These are phyloP conservation scores for Drosophila lacteicornis DNA, from an alignment of 1,140 invertebrate species.

Conservation along the genomic window DNA sequence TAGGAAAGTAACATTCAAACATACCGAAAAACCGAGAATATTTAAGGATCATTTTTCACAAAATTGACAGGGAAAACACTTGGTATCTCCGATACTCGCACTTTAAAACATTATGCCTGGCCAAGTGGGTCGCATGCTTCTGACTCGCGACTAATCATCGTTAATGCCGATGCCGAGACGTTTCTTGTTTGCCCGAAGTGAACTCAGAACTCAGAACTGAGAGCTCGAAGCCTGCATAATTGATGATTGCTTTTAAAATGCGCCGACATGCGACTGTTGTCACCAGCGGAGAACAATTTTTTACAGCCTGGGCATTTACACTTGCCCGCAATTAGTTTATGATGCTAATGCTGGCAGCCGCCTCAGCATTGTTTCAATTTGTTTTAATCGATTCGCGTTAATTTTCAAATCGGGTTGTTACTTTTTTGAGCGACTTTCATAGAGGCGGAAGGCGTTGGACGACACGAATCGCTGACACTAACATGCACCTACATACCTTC, in stretches of 20 bases:
- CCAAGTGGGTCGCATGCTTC: slow-evolving; percentile 41
- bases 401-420: slow-evolving; percentile 54
- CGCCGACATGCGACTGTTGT: slow-evolving; percentile 72
- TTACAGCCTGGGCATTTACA: slow-evolving; percentile 74
- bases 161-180: slow-evolving; percentile 42
- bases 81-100: slow-evolving; percentile 14
- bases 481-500: slow-evolving; percentile 36
- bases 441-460: slow-evolving; percentile 21
- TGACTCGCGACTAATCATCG: slow-evolving; percentile 44
- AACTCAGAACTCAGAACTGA: slow-evolving; percentile 14
- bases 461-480: slow-evolving; percentile 38
- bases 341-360: slow-evolving; percentile 45
- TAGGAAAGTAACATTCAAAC: background rate
- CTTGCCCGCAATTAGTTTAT: slow-evolving; percentile 80
- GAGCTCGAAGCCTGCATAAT: slow-evolving; percentile 69
- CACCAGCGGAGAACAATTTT: slow-evolving; percentile 70
- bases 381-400: slow-evolving; percentile 81
- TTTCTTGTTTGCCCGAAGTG: slow-evolving; percentile 28
- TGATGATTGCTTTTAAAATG: slow-evolving; percentile 83
- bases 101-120: slow-evolving; percentile 29
- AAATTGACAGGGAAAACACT: slow-evolving; percentile 40
- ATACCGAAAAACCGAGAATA: background rate
- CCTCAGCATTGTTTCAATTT: slow-evolving; percentile 64
- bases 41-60: slow-evolving; percentile 27
- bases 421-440: slow-evolving; percentile 25